These are phyloP conservation scores for Temnothorax ravouxi DNA, from an alignment of 2,888 invertebrate species.

Conservation along the genomic window DNA sequence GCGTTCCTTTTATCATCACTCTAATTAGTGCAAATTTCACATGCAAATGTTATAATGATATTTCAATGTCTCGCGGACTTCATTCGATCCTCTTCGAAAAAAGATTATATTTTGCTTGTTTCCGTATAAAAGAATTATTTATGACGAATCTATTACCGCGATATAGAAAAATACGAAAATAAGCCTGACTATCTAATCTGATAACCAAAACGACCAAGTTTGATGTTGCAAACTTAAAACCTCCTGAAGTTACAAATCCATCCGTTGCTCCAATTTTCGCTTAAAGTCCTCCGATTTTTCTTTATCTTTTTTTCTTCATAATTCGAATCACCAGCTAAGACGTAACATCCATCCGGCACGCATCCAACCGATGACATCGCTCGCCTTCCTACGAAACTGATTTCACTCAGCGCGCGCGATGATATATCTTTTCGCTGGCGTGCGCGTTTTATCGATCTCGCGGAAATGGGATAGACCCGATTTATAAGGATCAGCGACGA, in stretches of 20 bases:
- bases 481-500: slow-evolving; percentile 10
- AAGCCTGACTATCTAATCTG: not conserved
- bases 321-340: not conserved
- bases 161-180: not conserved
- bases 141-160: not conserved
- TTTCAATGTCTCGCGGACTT: not conserved
- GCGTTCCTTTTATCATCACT: slow-evolving; percentile 58
- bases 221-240: not conserved
- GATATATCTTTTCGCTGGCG: not conserved
- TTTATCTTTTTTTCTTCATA: not conserved
- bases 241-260: not conserved
- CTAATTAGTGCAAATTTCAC: slow-evolving; percentile 61
- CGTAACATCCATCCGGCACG: not conserved
- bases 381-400: not conserved
- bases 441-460: slow-evolving; percentile 2
- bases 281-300: not conserved
- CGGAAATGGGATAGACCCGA: slow-evolving; percentile 1
- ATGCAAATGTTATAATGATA: slow-evolving; percentile 20
- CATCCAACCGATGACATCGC: not conserved
- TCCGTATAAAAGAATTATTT: not conserved
- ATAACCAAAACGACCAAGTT: not conserved
- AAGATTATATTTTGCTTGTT: not conserved
- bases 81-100: not conserved
- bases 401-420: slow-evolving; percentile 23
- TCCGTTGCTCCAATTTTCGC: not conserved